Conservation (phyloP, 53 echinoderm and acorn worm species). For the Stichopus horrens region DNA sequence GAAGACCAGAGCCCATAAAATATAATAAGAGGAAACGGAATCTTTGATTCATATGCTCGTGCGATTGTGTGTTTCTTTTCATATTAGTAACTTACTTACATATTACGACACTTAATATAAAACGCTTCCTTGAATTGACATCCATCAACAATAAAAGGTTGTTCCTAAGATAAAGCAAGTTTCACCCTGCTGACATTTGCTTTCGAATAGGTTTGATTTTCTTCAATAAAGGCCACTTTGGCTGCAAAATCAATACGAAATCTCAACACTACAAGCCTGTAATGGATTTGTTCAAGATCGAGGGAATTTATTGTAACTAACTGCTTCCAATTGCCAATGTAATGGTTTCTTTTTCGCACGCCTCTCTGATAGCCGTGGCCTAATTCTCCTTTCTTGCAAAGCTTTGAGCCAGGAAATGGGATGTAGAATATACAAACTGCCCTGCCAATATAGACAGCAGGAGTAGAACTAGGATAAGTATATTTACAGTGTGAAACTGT, state of each 20-base stretch:
- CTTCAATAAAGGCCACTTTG: slow-evolving; percentile 9
- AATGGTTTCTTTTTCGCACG: slow-evolving; percentile 18
- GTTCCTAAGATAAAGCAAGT: neutral
- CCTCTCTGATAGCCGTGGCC: neutral
- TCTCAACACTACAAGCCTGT: slow-evolving; percentile 20
- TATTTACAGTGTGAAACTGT: neutral
- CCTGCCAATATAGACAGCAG: neutral
- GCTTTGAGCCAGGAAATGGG: slow-evolving; percentile 8
- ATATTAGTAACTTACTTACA: neutral
- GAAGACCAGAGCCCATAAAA: neutral
- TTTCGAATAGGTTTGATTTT: neutral
- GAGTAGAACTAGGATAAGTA: neutral
- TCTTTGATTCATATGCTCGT: neutral
- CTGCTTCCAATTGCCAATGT: slow-evolving; percentile 20
- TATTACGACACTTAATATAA: neutral
- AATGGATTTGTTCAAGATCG: slow-evolving; percentile 18
- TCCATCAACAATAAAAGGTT: neutral
- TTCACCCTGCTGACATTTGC: neutral
- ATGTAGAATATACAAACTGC: neutral
- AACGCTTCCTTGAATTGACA: neutral
- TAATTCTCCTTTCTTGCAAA: neutral
- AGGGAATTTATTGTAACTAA: slow-evolving; percentile 12
- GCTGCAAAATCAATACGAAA: slow-evolving; percentile 16
- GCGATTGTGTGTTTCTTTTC: neutral
- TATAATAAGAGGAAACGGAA: neutral